Conservation (phyloP, 2,888 invertebrate species). For the Liopterus haemorrhoidalis region DNA sequence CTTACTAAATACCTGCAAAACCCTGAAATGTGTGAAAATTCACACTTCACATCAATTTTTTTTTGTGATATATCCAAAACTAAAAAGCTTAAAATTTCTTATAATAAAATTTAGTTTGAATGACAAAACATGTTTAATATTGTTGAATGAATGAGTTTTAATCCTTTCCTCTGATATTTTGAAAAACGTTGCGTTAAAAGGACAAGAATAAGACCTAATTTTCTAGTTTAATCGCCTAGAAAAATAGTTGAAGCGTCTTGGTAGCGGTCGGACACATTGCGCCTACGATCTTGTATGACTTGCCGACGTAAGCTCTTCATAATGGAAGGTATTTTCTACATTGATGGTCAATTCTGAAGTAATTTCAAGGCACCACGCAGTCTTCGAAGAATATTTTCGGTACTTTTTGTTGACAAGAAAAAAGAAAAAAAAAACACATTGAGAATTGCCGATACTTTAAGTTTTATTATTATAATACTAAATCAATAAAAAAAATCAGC, state of each 20-base stretch:
- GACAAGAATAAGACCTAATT: slow-evolving; percentile 29
- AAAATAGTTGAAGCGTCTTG: slow-evolving; percentile 25
- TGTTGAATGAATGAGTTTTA: too few relatives aligned
- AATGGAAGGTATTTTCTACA: slow-evolving; percentile 26
- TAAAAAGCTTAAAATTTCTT: too few relatives aligned
- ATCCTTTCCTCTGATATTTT: slow-evolving; percentile 12
- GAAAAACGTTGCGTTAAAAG: slow-evolving; percentile 18
- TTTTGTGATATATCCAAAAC: too few relatives aligned
- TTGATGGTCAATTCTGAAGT: slow-evolving; percentile 21
- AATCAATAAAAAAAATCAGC: too few relatives aligned
- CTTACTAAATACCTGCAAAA: too few relatives aligned
- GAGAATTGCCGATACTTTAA: too few relatives aligned
- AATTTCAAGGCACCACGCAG: slow-evolving; percentile 22
- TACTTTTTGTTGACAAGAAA: slow-evolving; percentile 16
- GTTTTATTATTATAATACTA: too few relatives aligned
- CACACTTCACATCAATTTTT: too few relatives aligned
- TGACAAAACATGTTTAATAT: too few relatives aligned
- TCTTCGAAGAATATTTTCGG: slow-evolving; percentile 12
- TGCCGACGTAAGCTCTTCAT: slow-evolving; percentile 19
- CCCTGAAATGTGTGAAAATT: too few relatives aligned
- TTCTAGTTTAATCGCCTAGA: slow-evolving; percentile 31
- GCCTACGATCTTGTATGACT: slow-evolving; percentile 11
- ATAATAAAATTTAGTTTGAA: too few relatives aligned
- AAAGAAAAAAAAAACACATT: too few relatives aligned
- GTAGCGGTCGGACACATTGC: slow-evolving; percentile 2